A percentile compares a stretch with the other conserved stretches of the same genome.
Conservation (phyloP, 2,113 vertebrate genomes). For the Chunga burmeisteri region DNA sequence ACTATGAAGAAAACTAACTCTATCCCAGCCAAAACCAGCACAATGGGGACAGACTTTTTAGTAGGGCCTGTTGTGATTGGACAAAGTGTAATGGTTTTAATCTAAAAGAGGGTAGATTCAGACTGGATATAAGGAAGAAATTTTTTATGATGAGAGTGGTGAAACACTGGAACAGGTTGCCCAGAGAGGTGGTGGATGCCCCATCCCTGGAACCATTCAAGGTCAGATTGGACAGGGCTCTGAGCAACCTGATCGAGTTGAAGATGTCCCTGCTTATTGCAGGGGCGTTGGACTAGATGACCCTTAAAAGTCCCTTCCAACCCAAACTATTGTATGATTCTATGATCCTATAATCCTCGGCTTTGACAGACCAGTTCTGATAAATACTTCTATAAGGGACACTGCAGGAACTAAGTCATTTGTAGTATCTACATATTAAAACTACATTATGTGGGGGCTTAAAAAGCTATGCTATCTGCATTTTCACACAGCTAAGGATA, state of each 20-base stretch:
- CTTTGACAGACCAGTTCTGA: neutral
- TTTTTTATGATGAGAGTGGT: too few species aligned
- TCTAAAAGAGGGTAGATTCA: too few species aligned
- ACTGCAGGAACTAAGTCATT: neutral
- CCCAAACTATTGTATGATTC: neutral
- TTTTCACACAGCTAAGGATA: neutral
- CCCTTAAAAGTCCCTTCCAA: neutral
- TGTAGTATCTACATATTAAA: neutral
- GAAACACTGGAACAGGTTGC: neutral
- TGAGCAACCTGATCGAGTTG: neutral
- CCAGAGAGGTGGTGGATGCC: neutral
- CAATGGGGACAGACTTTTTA: too few species aligned
- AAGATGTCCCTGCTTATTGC: neutral
- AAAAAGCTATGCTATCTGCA: neutral
- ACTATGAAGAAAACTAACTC: too few species aligned
- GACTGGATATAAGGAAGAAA: too few species aligned
- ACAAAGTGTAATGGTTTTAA: too few species aligned
- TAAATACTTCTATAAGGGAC: neutral
- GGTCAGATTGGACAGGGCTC: neutral
- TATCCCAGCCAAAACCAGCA: too few species aligned
- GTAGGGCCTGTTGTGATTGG: too few species aligned
- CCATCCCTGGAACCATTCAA: too few species aligned
- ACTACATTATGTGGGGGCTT: neutral
- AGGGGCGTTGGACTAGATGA: neutral
- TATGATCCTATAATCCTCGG: neutral